Evolutionary conservation across 2,113 vertebrate genomes (phyloP).

Genomic region (Corydoras maculifer): DNA sequence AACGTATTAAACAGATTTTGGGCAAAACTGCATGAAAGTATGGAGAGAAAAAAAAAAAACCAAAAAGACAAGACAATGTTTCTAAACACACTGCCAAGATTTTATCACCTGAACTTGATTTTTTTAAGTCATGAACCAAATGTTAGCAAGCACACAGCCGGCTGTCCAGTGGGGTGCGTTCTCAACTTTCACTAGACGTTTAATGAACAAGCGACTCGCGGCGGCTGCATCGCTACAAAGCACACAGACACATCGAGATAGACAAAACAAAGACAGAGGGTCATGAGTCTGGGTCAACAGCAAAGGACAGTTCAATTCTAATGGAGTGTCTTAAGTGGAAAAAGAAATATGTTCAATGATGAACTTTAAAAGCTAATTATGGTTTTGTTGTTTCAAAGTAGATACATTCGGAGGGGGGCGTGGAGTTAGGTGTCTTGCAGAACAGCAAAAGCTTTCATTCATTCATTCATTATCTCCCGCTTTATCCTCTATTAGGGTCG

Average conservation of each 20-base stretch:
- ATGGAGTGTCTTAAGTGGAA: constrained; percentile 74
- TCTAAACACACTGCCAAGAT: constrained; percentile 99
- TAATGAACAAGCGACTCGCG: constrained; percentile 99
- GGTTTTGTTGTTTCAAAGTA: too few relatives aligned
- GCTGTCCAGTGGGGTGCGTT: constrained; percentile 98
- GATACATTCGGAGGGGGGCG: too few relatives aligned
- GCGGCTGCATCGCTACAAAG: constrained; percentile 99
- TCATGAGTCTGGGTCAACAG: constrained; percentile 60
- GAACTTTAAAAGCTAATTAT: too few relatives aligned
- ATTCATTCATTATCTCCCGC: too few relatives aligned
- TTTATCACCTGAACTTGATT: constrained; percentile 97
- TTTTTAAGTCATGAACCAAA: constrained; percentile 99
- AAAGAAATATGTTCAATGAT: too few relatives aligned
- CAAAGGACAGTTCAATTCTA: constrained; percentile 90
- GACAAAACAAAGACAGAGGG: too few relatives aligned
- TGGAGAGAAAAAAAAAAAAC: too few relatives aligned
- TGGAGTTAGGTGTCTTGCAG: too few relatives aligned
- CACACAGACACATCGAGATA: constrained; percentile 83
- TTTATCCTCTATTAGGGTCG: too few relatives aligned
- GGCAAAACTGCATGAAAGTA: constrained; percentile 60
- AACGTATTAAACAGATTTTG: background rate
- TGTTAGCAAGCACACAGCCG: constrained; percentile 97
- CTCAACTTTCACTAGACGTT: constrained; percentile 98
- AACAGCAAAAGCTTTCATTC: too few relatives aligned
- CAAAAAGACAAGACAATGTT: constrained; percentile 41